Evolutionary conservation across 2,113 vertebrate species (phyloP).

Genomic region (Etheostoma spectabile): DNA sequence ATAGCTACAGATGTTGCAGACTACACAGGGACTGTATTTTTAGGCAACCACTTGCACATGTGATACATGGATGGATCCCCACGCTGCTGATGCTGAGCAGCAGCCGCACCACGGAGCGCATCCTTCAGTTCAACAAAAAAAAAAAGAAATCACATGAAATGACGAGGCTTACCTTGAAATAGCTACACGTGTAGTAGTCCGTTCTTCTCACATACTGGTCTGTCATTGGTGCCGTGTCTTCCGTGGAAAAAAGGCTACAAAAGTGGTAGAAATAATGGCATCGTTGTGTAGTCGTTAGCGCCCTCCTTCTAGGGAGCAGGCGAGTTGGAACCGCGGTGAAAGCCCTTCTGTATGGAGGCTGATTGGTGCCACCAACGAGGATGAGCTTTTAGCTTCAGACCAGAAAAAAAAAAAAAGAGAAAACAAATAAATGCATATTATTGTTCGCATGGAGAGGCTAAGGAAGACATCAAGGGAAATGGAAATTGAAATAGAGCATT

Average conservation of each 20-base stretch:
- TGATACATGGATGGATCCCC: not conserved
- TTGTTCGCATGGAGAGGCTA: no score
- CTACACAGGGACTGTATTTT: not conserved
- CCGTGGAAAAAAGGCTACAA: not conserved
- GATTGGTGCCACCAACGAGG: not conserved
- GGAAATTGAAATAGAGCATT: no score
- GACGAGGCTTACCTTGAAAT: conserved; percentile 27
- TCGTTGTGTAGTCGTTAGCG: not conserved
- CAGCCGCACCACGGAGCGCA: not conserved
- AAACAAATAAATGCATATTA: not conserved
- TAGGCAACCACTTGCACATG: conserved; percentile 4
- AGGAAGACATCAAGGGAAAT: no score
- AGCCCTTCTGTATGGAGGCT: not conserved
- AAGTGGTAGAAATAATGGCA: not conserved
- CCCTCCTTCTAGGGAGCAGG: not conserved
- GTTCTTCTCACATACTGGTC: not conserved
- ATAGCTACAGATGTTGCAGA: not conserved
- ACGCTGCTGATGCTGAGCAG: conserved; percentile 51
- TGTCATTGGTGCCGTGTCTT: not conserved
- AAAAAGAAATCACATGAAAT: not conserved
- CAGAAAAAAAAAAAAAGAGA: not conserved
- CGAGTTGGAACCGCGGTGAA: not conserved
- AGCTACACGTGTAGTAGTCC: not conserved
- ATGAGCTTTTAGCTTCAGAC: not conserved
- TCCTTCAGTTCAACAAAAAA: not conserved